Conservation (phyloP, 2,797 vertebrate genomes). For the Trematomus bernacchii region DNA sequence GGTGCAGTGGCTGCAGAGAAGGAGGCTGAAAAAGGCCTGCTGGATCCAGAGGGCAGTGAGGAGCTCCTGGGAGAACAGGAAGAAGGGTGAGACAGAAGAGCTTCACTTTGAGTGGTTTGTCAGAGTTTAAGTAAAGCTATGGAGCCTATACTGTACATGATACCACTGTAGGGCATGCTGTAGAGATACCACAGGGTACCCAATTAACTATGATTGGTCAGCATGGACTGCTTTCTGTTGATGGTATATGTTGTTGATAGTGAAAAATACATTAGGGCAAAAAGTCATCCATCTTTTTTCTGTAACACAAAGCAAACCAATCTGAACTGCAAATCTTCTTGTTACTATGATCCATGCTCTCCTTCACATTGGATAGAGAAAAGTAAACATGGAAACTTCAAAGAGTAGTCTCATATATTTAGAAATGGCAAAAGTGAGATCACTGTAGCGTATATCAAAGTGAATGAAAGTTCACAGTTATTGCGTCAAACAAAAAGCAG, state of each 20-base stretch:
- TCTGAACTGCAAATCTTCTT: background rate
- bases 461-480: background rate
- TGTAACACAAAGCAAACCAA: background rate
- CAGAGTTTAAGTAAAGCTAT: background rate
- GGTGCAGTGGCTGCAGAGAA: constrained; percentile 57
- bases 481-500: background rate
- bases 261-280: background rate
- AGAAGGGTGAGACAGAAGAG: constrained; percentile 75
- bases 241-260: background rate
- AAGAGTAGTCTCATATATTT: background rate
- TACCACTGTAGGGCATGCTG: background rate
- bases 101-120: background rate
- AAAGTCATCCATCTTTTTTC: background rate
- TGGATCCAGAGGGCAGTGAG: constrained; percentile 63
- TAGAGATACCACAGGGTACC: background rate
- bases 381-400: background rate
- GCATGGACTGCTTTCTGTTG: background rate
- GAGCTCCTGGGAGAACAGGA: constrained; percentile 77
- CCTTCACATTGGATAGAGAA: background rate
- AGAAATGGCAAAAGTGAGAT: background rate
- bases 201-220: background rate
- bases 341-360: background rate
- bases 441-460: background rate
- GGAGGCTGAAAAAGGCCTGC: constrained; percentile 60
- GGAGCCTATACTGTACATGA: background rate